Base-by-base conservation (phyloP, 1,140 invertebrate species). In the silkworm (Bombyx mori) region DNA sequence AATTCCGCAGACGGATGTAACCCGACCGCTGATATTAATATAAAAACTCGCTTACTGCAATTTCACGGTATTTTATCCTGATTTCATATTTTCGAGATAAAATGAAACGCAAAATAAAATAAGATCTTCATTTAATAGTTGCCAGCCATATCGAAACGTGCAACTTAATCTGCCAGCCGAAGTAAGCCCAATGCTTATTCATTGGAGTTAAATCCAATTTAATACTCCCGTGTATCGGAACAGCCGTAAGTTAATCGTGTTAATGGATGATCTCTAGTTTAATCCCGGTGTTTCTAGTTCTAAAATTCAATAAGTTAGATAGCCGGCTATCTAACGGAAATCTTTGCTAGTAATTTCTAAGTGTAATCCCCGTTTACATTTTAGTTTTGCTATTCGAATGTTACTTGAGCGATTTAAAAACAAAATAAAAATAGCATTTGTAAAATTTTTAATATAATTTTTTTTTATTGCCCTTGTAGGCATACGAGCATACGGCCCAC, bases 181-280 rank as follows among this genome's bases (percentile, higher is more conserved):
- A 45, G 53, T 54, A 46, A 45, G 43, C 1, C 53, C 44, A 44
- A 10, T 53, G 18, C 43, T 54, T 54, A 44, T 54, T 45, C 53
- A 54, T 54, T 54, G 53, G 53, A 46, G 44, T 54, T 46, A 45
- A 54, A 54, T 54, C 53, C 43, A 54, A 54, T 54, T 54, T 54
- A 46, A 54, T 44, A 54, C 44, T 44, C 35, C 26, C 42, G 12
- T 18, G 53, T 54, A 54, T 53, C 53, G 43, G 53, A 54, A 54
- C 53, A 54, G 45, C 53, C 53, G 53, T 54, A 54, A 53, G 12
- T 43, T 44, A 42, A 54, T 54, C 12, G 44, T 43, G 10, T 54
- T 54, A 53, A 54, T 54, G 45, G 43, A 54, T 54, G 53, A 54
- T 54, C 22, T 44, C 53, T 22, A 43, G 53, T 45, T 54, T 54